Base-by-base conservation (phyloP, 2,797 vertebrate genomes). In the Pangasius krempfi region DNA sequence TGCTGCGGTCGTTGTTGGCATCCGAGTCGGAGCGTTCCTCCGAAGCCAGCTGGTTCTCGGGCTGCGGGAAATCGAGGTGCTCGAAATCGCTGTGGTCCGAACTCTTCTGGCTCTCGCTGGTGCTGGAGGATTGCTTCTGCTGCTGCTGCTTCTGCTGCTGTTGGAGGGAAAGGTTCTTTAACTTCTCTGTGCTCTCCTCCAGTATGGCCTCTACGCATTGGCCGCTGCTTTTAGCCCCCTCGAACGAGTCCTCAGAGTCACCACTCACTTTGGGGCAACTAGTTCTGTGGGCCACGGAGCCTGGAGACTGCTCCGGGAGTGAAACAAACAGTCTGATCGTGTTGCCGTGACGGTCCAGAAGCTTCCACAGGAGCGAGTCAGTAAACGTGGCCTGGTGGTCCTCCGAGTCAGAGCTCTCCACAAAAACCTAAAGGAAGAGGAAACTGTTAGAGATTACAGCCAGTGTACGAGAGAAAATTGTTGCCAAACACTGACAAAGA, bases 1-100 rank as follows among this genome's bases (percentile, higher is more conserved):
- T 99, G 91, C 99, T 99, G 93, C 98, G 96, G 94, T 99, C 99
- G 0, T 99, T 99, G 93, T 99, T 99, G 89, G 99, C 96, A 73
- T 99, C 99, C 0, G 98, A 99, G 94, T 99, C 98, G 0, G 99
- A 99, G 4, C 98, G 97, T 89, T 99, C 99, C 93, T 99, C 98
- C 0, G 96, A 96, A 22, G 96, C 96, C 86, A 98, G 97, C 64
- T 97, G 97, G 92, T 94, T 96, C 88, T 99, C 98, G 0, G 96
- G 93, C 92, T 99, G 96, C 52, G 97, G 97, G 1, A 98, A 99
- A 91, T 99, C 98, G 0, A 98, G 98, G 92, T 97, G 98, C 93
- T 99, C 98, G 93, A 99, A 98, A 94, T 99, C 98, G 89, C 98
- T 99, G 91, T 97, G 95, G 91, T 99, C 98, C 5, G 97, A 98